phyloP scores from a whole-genome alignment of 1,140 invertebrate genomes.

The Dysdera silvatica region DNA sequence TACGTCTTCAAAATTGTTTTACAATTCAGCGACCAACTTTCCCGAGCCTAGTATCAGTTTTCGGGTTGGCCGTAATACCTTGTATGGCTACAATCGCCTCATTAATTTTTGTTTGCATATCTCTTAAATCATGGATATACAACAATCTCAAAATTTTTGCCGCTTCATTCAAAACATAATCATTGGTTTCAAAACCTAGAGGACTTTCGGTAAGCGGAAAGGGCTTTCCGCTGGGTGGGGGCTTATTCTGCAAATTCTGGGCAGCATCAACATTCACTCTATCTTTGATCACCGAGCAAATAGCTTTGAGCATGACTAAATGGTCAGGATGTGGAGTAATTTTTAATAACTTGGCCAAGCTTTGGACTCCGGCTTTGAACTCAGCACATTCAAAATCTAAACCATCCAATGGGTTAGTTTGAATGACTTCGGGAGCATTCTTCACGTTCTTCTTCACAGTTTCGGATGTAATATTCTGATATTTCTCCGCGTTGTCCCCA shows the following conservation, averaged over 20 bases:
- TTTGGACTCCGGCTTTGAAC: slow-evolving; percentile 69
- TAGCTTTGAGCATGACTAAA: slow-evolving; percentile 58
- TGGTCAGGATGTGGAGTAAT: slow-evolving; percentile 73
- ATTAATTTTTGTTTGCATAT: slow-evolving; percentile 90
- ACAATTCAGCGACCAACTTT: slow-evolving; percentile 69
- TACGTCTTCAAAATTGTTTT: too few relatives aligned
- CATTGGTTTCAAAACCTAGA: slow-evolving; percentile 60
- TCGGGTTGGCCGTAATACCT: slow-evolving; percentile 88
- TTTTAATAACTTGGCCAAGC: slow-evolving; percentile 67
- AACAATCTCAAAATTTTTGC: slow-evolving; percentile 71
- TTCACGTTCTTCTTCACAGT: slow-evolving; percentile 51
- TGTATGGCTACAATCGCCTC: slow-evolving; percentile 87
- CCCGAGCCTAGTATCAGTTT: slow-evolving; percentile 88
- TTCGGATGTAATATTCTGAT: slow-evolving; percentile 56
- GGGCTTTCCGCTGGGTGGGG: slow-evolving; percentile 43
- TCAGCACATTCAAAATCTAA: slow-evolving; percentile 72
- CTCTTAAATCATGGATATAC: slow-evolving; percentile 80
- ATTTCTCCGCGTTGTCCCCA: slow-evolving; percentile 67
- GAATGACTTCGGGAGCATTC: slow-evolving; percentile 49
- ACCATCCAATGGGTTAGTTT: slow-evolving; percentile 66
- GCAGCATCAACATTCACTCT: slow-evolving; percentile 13
- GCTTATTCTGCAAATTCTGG: slow-evolving; percentile 18
- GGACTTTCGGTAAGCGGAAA: slow-evolving; percentile 59
- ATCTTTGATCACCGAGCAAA: slow-evolving; percentile 24
- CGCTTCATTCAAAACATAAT: slow-evolving; percentile 65